phyloP scores from a whole-genome alignment of 2,797 vertebrate genomes.

The Miichthys miiuy region DNA sequence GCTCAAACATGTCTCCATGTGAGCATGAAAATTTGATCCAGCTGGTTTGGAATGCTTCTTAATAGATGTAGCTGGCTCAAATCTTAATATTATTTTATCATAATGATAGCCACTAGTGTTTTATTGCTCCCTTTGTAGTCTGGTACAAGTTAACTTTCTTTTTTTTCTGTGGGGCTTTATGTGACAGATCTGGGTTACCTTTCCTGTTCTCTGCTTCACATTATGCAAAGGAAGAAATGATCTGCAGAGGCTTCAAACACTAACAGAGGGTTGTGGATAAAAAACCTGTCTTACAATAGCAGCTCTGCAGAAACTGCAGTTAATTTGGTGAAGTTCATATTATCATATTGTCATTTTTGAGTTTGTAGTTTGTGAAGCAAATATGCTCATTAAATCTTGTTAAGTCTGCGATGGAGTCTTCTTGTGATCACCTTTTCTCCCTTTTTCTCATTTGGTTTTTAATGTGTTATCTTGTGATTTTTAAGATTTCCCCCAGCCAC shows the following conservation, averaged over 20 bases:
- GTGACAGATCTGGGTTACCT: constrained; percentile 36
- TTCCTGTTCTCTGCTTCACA: constrained; percentile 15
- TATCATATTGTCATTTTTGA: not conserved
- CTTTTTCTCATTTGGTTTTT: not conserved
- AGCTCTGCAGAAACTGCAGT: not conserved
- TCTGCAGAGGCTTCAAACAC: not conserved
- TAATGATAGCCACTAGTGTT: not conserved
- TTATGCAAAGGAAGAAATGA: constrained; percentile 3
- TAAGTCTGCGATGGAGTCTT: not conserved
- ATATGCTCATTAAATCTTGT: not conserved
- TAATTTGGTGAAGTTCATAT: not conserved
- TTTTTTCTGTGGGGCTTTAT: not conserved
- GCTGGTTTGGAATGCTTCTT: not conserved
- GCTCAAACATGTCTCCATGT: not conserved
- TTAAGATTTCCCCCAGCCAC: no score
- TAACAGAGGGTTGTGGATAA: no score
- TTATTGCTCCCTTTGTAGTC: not conserved
- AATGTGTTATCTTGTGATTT: not conserved
- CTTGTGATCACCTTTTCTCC: not conserved
- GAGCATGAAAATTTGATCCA: not conserved
- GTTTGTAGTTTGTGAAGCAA: not conserved
- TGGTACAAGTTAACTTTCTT: not conserved
- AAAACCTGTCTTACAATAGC: no score
- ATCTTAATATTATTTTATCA: not conserved
- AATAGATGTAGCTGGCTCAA: not conserved